A percentile compares a stretch with the other conserved stretches of the same genome.
These are phyloP conservation scores for Nyleta sp. DNA, from an alignment of 2,888 invertebrate species.

Conservation along the genomic window DNA sequence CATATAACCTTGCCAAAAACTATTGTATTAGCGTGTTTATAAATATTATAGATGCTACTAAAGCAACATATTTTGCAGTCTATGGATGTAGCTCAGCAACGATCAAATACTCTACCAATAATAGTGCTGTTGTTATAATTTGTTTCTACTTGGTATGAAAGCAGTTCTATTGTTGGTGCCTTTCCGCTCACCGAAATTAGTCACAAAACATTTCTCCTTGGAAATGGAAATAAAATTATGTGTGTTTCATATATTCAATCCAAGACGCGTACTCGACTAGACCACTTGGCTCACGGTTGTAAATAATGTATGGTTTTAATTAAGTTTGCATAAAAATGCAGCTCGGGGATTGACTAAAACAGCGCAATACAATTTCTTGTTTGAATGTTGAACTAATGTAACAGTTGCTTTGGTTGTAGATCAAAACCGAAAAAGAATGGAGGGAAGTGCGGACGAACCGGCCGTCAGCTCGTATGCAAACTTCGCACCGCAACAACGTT, in stretches of 20 bases:
- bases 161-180: no score
- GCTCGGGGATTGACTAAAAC: constrained; percentile 11
- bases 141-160: no score
- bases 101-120: no score
- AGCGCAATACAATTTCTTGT: constrained; percentile 30
- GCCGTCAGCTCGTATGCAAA: constrained; percentile 68
- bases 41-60: no score
- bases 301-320: constrained; percentile 38
- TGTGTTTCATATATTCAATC: constrained; percentile 8
- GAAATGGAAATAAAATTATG: background rate
- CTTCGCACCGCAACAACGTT: constrained; percentile 66
- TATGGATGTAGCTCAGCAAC: no score
- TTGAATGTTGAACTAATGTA: constrained; percentile 53
- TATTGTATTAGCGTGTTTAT: no score
- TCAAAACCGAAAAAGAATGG: constrained; percentile 47
- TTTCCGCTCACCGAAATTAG: no score
- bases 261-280: background rate
- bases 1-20: no score
- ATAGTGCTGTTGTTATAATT: no score
- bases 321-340: constrained; percentile 29
- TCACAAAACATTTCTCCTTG: background rate
- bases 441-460: constrained; percentile 41
- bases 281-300: background rate
- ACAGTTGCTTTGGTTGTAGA: constrained; percentile 53
- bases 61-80: no score